Evolutionary conservation across 2,113 vertebrate genomes (phyloP), one percentile per base, ranked within the genome.

Genomic region (Nothobranchius kuhntae): DNA sequence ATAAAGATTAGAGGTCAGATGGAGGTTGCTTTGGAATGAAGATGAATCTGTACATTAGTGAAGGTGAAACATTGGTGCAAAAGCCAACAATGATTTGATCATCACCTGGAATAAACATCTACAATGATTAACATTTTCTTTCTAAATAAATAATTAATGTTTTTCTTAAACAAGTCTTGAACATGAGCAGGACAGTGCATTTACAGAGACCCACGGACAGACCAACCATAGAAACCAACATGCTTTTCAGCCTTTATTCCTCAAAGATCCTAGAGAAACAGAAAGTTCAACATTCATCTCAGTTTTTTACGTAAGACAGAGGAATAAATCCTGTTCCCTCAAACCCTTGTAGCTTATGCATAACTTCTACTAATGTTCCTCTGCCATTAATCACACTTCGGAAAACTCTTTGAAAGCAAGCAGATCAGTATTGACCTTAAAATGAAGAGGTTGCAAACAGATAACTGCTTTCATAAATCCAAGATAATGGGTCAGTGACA

Each of bases 401-500:
- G 61, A 70, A 44, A 54, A 21, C 50, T 66, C 48, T 7, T 53
- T 24, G 36, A 67, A n/a, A 21, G 24, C 9, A 58, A 75, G 56
- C 51, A 55, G 44, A 26, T 48, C 63, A 3, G 65, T 61, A 36
- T 48, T 78, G 56, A 73, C 73, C 74, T 57, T 66, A 42, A 77
- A 45, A 77, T 13, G 52, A 55, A 72, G 63, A 60, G 59, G 75
- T 63, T 54, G 71, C 7, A 1, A 63, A 56, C 48, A 53, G 55
- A 71, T 60, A 72, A 81, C 82, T 52, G 6, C 52, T 45, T 53
- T 74, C 71, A 74, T 73, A 60, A 80, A 83, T 81, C 73, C 50
- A 57, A 64, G 58, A 63, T 61, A 60, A 75, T 51, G 45, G 47
- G 53, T 72, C 67, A 36, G 14, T 60, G 59, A 75, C 65, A 75